phyloP scores from a whole-genome alignment of 1,140 invertebrate genomes.

The Eciton burchellii region DNA sequence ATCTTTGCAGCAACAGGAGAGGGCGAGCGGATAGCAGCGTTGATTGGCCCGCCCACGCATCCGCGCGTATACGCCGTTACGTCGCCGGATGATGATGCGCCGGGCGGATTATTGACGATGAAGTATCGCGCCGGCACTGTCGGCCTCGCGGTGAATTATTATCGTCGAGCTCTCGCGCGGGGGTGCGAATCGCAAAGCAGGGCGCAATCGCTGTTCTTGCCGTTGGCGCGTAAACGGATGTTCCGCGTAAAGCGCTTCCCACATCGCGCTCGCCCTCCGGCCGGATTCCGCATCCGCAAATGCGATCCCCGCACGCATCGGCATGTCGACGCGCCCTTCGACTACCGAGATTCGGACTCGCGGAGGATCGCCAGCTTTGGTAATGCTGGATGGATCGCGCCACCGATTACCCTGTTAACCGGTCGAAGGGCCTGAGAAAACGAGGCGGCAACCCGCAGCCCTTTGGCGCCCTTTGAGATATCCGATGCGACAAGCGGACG shows the following conservation, averaged over 20 bases:
- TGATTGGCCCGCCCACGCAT: conserved; percentile 71
- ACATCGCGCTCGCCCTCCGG: not conserved
- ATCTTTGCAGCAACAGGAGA: conserved; percentile 65
- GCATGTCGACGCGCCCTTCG: conserved; percentile 9
- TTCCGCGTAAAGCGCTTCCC: not conserved
- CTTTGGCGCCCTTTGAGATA: conserved; percentile 32
- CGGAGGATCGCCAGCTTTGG: conserved; percentile 23
- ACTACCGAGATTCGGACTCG: conserved; percentile 32
- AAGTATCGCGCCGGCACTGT: conserved; percentile 48
- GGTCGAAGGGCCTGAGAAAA: conserved; percentile 17
- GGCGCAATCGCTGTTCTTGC: conserved; percentile 43
- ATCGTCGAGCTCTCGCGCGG: conserved; percentile 36
- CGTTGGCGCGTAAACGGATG: conserved; percentile 31
- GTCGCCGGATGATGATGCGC: conserved; percentile 58
- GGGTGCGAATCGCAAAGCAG: not conserved
- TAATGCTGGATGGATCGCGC: not conserved
- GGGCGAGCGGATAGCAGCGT: conserved; percentile 50
- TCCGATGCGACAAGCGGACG: conserved; percentile 18
- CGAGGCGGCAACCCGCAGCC: conserved; percentile 9
- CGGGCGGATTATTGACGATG: conserved; percentile 58
- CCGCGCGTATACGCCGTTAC: no score
- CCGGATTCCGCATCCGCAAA: not conserved
- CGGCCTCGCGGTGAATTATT: conserved; percentile 63
- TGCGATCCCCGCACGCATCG: conserved; percentile 12
- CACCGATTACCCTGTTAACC: conserved; percentile 20